Conservation (phyloP, 2,797 vertebrate genomes). For the Erethizon dorsatum region DNA sequence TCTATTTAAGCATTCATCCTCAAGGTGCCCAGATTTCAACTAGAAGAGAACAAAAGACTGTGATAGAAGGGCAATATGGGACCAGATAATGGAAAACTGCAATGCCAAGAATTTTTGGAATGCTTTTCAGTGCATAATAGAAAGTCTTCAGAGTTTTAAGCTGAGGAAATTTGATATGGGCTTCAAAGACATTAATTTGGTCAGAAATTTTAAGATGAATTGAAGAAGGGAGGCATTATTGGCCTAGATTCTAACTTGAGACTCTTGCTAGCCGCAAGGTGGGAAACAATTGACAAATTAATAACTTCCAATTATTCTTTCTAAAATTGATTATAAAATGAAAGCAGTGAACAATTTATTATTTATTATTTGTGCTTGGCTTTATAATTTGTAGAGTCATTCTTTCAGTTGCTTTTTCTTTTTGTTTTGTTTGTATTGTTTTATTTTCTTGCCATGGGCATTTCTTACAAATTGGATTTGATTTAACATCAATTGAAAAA, state of each 20-base stretch:
- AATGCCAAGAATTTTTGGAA: not conserved
- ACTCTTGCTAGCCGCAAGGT: not conserved
- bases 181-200: conserved; percentile 51
- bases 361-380: not conserved
- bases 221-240: not conserved
- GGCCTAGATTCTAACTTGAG: conserved; percentile 43
- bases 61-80: not conserved
- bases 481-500: conserved; percentile 43
- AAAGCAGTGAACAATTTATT: conserved; percentile 2
- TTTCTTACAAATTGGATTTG: conserved; percentile 37
- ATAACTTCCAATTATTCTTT: conserved; percentile 11
- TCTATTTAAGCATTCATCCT: not conserved
- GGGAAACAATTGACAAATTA: conserved; percentile 13
- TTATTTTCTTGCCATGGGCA: not conserved
- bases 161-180: not conserved
- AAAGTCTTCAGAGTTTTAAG: conserved; percentile 7
- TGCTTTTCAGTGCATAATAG: not conserved
- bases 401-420: conserved; percentile 29
- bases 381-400: not conserved
- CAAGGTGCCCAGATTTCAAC: not conserved
- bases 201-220: conserved; percentile 55
- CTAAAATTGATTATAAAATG: not conserved
- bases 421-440: not conserved
- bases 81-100: not conserved
- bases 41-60: not conserved